phyloP scores from a whole-genome alignment of 2,888 invertebrate genomes.

The Icerya purchasi region DNA sequence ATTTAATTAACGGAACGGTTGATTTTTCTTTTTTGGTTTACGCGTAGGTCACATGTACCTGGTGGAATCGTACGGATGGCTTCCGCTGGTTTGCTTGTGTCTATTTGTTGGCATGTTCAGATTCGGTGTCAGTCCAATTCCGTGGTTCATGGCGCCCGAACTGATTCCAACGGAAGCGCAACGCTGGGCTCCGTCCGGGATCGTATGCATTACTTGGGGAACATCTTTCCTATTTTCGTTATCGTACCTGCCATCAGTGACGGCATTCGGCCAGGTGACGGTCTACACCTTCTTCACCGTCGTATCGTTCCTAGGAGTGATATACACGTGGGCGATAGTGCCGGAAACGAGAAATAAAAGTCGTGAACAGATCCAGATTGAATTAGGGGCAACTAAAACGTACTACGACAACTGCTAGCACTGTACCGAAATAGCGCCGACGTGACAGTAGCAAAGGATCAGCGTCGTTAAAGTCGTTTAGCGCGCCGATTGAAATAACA shows the following conservation, averaged over 20 bases:
- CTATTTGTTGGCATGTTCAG: slow-evolving; percentile 25
- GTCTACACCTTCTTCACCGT: slow-evolving; percentile 16
- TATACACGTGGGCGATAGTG: slow-evolving; percentile 16
- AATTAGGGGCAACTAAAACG: background rate
- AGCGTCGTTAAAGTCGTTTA: too few relatives aligned
- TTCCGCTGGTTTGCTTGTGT: slow-evolving; percentile 24
- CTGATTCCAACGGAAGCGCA: slow-evolving; percentile 17
- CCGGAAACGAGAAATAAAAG: slow-evolving; percentile 19
- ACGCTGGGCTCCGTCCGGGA: slow-evolving; percentile 25
- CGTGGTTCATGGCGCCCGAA: slow-evolving; percentile 27
- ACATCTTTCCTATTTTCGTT: slow-evolving; percentile 24
- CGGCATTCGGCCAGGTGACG: slow-evolving; percentile 16
- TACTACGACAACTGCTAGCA: background rate
- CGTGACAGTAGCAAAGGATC: too few relatives aligned
- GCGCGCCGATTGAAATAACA: too few relatives aligned
- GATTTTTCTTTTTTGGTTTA: too few relatives aligned
- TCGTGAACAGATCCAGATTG: slow-evolving; percentile 15
- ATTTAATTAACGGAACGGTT: too few relatives aligned
- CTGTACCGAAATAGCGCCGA: too few relatives aligned
- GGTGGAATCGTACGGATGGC: slow-evolving; percentile 20
- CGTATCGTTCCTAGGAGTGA: slow-evolving; percentile 14
- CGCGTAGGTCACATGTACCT: background rate
- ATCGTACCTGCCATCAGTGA: slow-evolving; percentile 36
- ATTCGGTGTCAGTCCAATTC: slow-evolving; percentile 26
- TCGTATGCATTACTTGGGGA: slow-evolving; percentile 25